Percentiles rank a stretch among this genome's conserved stretches.
phyloP scores from a whole-genome alignment of 2,888 invertebrate genomes.

The Pherbina coryleti region DNA sequence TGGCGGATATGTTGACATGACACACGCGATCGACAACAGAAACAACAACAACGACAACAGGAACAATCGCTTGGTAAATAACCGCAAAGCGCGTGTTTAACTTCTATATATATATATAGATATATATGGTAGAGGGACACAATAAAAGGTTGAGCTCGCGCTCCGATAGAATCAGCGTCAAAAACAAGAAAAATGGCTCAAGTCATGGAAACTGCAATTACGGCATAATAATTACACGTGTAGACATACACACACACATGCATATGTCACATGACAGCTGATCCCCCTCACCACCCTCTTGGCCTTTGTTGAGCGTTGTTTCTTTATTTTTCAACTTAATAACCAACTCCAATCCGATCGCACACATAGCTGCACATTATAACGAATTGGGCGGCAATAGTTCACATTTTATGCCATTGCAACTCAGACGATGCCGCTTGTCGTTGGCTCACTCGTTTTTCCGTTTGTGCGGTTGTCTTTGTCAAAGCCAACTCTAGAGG shows the following conservation, averaged over 20 bases:
- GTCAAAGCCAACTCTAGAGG: neutral
- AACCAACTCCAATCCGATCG: slow-evolving; percentile 19
- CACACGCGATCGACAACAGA: slow-evolving; percentile 27
- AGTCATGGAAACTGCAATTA: slow-evolving; percentile 25
- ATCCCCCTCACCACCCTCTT: neutral
- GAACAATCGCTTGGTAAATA: neutral
- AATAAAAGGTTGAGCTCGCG: neutral
- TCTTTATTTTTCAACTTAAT: neutral
- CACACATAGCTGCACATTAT: slow-evolving; percentile 34
- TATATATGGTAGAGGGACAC: no score
- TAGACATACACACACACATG: neutral
- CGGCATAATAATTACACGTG: slow-evolving; percentile 12
- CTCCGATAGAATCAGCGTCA: slow-evolving; percentile 28
- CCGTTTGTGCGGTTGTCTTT: neutral
- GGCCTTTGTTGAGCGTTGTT: neutral
- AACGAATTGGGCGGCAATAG: slow-evolving; percentile 32
- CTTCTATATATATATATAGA: neutral
- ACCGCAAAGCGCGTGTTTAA: slow-evolving; percentile 7
- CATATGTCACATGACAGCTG: neutral
- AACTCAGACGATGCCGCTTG: neutral
- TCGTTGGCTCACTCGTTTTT: neutral
- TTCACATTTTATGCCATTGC: slow-evolving; percentile 12
- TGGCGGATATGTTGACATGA: slow-evolving; percentile 36
- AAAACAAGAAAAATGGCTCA: slow-evolving; percentile 27
- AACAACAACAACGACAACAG: neutral